Evolutionary conservation across 1,140 invertebrate species (phyloP), one percentile per base, ranked within the genome.

Genomic region (Diorhabda carinulata): DNA sequence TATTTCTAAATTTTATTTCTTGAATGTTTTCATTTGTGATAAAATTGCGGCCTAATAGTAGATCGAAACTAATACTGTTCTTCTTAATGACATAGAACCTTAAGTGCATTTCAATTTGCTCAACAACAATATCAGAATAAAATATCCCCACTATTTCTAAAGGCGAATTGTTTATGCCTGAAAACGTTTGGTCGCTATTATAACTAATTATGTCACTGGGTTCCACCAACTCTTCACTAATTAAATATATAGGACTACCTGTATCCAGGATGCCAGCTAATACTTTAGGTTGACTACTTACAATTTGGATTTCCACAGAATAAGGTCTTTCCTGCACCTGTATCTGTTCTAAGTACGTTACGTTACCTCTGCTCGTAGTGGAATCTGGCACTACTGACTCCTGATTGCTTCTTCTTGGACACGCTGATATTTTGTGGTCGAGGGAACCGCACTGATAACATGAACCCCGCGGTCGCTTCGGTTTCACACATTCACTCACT

Each of bases 361-460:
- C 3, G 41, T 25, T 45, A 45, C 8, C 3, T 9, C 43, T 2
- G 10, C 5, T 52, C n/a, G n/a, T n/a, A n/a, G n/a, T n/a, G n/a
- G n/a, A n/a, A n/a, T 64, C 10, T 58, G 7, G 70, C 68, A 57
- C 69, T 70, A 6, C 66, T 43, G 44, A 67, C 70, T 56, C 71
- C 70, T 10, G 44, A 57, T 41, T 68, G 68, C 42, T 10, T 10
- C n/a, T n/a, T n/a, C n/a, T n/a, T n/a, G n/a, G n/a, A n/a, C n/a
- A n/a, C n/a, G n/a, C n/a, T n/a, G n/a, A n/a, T n/a, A n/a, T n/a
- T n/a, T n/a, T n/a, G n/a, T n/a, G n/a, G n/a, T n/a, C n/a, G n/a
- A n/a, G n/a, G n/a, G n/a, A n/a, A n/a, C n/a, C n/a, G n/a, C n/a
- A n/a, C n/a, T n/a, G n/a, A n/a, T n/a, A n/a, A n/a, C n/a, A n/a